Base-by-base conservation (phyloP, 2,888 invertebrate species). In the Hydrotaea diabolus region DNA sequence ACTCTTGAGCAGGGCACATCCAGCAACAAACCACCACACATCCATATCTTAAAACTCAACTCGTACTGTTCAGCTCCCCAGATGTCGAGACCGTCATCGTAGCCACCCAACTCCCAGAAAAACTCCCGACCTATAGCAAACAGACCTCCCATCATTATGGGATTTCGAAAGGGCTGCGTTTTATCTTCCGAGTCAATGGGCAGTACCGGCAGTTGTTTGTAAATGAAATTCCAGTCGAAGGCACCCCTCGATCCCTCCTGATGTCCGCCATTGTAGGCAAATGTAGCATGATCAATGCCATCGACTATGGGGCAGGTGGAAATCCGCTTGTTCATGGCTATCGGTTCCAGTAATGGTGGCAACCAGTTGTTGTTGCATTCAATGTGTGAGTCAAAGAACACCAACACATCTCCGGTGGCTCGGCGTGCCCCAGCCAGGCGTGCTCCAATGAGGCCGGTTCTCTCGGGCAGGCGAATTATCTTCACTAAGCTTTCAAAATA, bases 51-150 rank as follows among this genome's bases (percentile, higher is more conserved):
- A 90, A 99, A 98, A 83, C 98, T 98, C 11, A 99, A 93, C 90
- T 99, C 99, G 89, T 98, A 98, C 91, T 98, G 98, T 91, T 99
- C 99, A 0, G 98, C 98, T 31, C 98, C 98, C 98, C 98, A 98
- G 87, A 98, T 98, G 89, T 98, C 97, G 0, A 98, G 93, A 0
- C 97, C 97, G 74, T 95, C 95, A 90, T 98, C 98, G 89, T 97
- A 98, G 0, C 98, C 98, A 4, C 98, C 98, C 57, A 99, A 93
- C 91, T 98, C 97, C 98, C 98, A 98, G 93, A 99, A 99, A 93
- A 97, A 99, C 86, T 95, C 94, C 0, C 95, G 93, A 80, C 96
- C 96, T 80, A 99, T 99, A 2, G 98, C 98, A 93, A 99, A 98
- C 87, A 98, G 92, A 0, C 98, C 98, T n/a, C 98, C 99, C 66